Evolutionary conservation across 2,113 vertebrate species (phyloP), one percentile per base, ranked within the genome.

Genomic region (Sinocyclocheilus anshuiensis): DNA sequence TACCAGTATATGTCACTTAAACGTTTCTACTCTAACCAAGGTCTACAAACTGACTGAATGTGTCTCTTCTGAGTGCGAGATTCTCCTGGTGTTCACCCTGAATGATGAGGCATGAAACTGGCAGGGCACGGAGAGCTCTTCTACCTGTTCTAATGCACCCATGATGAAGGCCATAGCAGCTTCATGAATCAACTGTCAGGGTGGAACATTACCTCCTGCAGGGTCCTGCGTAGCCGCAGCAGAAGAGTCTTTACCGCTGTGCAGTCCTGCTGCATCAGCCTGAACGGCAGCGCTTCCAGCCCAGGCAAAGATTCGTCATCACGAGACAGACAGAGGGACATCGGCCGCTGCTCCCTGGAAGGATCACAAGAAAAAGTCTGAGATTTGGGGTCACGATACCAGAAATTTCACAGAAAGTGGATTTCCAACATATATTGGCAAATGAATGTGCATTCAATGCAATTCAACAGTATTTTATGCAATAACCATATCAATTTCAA

Each of bases 201-300:
- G 76, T 75, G 76, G 69, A 65, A 11, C 13, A 89, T 94, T 96
- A 99, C 98, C 97, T 99, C 98, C 93, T 99, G 98, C 83, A 99
- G 96, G 85, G 97, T 96, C 88, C 97, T 95, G 90, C 97, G 97
- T 94, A 99, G 95, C 91, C 98, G 96, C 86, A 98, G 93, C 77
- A 99, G 94, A 82, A 99, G 90, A 0, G 97, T 98, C 94, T 99
- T 99, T 6, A 98, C 97, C 36, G 97, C 95, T 0, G 97, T 99
- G 88, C 98, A 99, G 90, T 99, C 98, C 86, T 99, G 98, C 87
- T 98, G 93, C 98, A 99, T 99, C 92, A 98, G 12, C 89, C 97
- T 94, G 87, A 98, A 96, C 0, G 98, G 97, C 88, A 99, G 91
- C 24, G 96, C 93, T 89, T 99, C 98, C 42, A 98, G 89, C 48